Conservation (phyloP, 2,113 vertebrate species). For the Scomber japonicus region DNA sequence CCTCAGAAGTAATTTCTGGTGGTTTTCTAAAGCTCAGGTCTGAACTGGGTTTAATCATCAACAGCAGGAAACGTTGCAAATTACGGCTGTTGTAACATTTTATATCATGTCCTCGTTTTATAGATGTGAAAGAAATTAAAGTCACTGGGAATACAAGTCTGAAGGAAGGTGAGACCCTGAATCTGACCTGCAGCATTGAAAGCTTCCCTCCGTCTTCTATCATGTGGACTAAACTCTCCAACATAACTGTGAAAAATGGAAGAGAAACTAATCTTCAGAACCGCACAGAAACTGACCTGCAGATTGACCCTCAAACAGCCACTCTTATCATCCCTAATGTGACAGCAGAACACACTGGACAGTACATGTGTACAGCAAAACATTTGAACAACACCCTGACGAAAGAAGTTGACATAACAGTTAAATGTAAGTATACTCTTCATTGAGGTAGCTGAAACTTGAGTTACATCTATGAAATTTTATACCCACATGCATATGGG, state of each 20-base stretch:
- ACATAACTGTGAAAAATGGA: not conserved
- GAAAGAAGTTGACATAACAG: conserved; percentile 6
- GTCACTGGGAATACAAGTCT: conserved; percentile 6
- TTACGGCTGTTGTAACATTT: too few species aligned
- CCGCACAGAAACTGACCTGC: too few species aligned
- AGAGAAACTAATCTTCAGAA: not conserved
- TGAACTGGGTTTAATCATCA: too few species aligned
- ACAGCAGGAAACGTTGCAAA: too few species aligned
- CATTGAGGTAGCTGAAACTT: not conserved
- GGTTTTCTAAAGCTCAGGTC: not conserved
- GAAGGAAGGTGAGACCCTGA: conserved; percentile 48
- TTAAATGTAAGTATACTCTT: conserved; percentile 52
- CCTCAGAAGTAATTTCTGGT: not conserved
- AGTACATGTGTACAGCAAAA: conserved; percentile 57
- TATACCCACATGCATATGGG: too few species aligned
- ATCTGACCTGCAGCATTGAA: conserved; percentile 40
- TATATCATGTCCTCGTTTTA: not conserved
- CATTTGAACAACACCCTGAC: conserved; percentile 17
- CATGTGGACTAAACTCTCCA: too few species aligned
- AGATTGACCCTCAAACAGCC: not conserved
- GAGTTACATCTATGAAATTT: too few species aligned
- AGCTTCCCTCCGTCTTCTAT: too few species aligned
- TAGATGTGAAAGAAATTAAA: conserved; percentile 33
- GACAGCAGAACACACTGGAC: conserved; percentile 21
- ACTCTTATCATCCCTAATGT: conserved; percentile 24